Base-by-base conservation (phyloP, 2,888 invertebrate species). In the Caenorhabditis sp. region DNA sequence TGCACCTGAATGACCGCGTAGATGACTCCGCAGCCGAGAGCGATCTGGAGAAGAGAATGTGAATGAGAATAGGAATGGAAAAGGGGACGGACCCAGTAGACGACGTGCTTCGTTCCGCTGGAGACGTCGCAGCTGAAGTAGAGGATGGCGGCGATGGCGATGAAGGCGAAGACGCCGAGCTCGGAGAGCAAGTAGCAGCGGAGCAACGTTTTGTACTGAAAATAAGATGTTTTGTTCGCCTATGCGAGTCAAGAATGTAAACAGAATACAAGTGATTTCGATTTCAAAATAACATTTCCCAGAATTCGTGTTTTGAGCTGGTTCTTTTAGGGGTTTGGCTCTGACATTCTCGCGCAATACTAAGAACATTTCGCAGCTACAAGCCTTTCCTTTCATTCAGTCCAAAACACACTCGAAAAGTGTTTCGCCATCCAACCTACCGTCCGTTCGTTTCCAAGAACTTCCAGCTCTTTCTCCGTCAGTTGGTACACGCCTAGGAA, bases 201-300 rank as follows among this genome's bases (percentile, higher is more conserved):
- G 4, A 87, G 79, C 24, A 86, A 68, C 20, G 79, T 83, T 76
- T 87, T 86, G 72, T 88, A 88, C 87, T 87, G 76, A 50, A 86
- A 83, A 26, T 15, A 2, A 43, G 13, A 17, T 15, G 35, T 35
- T 35, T 13, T 35, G 30, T 35, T 35, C 35, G 35, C 13, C 9
- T 3, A 13, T n/a, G n/a, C n/a, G n/a, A n/a, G n/a, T n/a, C n/a
- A n/a, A n/a, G n/a, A n/a, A n/a, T n/a, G n/a, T n/a, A n/a, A n/a
- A n/a, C n/a, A n/a, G n/a, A n/a, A n/a, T n/a, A n/a, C n/a, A n/a
- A n/a, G n/a, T n/a, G n/a, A n/a, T n/a, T n/a, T n/a, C n/a, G n/a
- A n/a, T n/a, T n/a, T n/a, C n/a, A n/a, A n/a, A n/a, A n/a, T n/a
- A n/a, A n/a, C n/a, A n/a, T n/a, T n/a, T n/a, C n/a, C n/a, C n/a